Percentiles rank a stretch among this genome's conserved stretches.
These are phyloP conservation scores for Meloidogyne exigua DNA, from an alignment of 1,140 invertebrate genomes.

Conservation along the genomic window DNA sequence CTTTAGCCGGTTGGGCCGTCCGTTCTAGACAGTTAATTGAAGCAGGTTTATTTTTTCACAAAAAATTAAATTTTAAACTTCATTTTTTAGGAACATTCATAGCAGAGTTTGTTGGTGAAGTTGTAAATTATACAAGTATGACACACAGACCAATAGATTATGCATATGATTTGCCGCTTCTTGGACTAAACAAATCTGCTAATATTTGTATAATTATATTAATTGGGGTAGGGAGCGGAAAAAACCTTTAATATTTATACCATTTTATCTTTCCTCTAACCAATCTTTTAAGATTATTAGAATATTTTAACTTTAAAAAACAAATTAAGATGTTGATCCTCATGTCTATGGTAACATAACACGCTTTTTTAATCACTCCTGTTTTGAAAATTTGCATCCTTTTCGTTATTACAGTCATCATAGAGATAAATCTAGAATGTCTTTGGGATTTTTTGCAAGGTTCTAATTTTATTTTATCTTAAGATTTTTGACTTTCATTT, in stretches of 20 bases:
- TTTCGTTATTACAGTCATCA: constrained; percentile 37
- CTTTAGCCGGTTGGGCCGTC: constrained; percentile 33
- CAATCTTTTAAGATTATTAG: no score
- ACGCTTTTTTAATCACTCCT: constrained; percentile 42
- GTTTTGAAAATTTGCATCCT: constrained; percentile 32
- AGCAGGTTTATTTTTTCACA: constrained; percentile 12
- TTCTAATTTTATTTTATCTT: background rate
- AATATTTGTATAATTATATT: background rate
- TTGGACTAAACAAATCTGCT: background rate
- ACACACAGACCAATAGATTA: constrained; percentile 31
- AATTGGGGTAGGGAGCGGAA: no score
- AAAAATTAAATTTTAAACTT: background rate
- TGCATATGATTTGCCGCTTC: constrained; percentile 18
- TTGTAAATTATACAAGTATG: constrained; percentile 10
- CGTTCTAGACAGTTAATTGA: constrained; percentile 40
- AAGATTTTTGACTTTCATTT: background rate
- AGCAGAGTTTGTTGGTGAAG: constrained; percentile 38
- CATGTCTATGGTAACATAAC: constrained; percentile 33
- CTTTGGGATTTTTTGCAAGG: constrained; percentile 33
- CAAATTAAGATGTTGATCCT: constrained; percentile 33
- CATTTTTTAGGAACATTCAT: constrained; percentile 35
- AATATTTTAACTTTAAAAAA: no score
- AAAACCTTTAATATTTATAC: no score
- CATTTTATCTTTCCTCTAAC: no score
- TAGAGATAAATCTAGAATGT: constrained; percentile 21